Evolutionary conservation across 2,113 vertebrate genomes (phyloP).

Genomic region (Corythornis madagascariensis): DNA sequence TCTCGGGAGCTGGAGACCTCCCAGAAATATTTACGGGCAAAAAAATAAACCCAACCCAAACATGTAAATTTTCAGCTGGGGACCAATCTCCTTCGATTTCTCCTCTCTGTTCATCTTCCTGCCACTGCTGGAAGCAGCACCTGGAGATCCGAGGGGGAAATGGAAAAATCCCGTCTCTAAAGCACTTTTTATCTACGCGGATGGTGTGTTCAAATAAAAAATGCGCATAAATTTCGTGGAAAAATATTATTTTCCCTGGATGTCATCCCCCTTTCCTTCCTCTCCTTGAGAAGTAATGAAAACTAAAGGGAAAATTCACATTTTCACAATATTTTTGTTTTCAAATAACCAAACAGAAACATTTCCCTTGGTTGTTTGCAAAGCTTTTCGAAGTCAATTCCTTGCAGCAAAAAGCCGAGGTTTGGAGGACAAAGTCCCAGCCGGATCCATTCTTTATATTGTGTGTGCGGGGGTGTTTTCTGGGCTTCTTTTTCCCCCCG

Average conservation of each 20-base stretch:
- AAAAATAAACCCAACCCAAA: neutral
- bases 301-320: accelerated
- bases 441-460: neutral
- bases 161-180: neutral
- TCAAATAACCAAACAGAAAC: accelerated
- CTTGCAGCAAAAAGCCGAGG: neutral
- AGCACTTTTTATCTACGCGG: accelerated
- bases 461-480: too few species aligned
- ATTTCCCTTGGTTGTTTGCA: neutral
- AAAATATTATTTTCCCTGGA: neutral
- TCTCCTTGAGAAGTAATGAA: neutral
- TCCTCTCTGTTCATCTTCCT: neutral
- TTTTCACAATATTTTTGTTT: neutral
- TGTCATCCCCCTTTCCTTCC: neutral
- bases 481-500: neutral
- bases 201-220: neutral
- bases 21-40: accelerated
- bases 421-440: neutral
- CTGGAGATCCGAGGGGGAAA: neutral
- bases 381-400: neutral
- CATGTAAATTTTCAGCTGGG: accelerated
- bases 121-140: neutral
- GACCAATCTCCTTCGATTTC: neutral
- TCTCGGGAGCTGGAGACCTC: neutral
- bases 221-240: accelerated